phyloP scores from a whole-genome alignment of 2,797 vertebrate species.

The Chloroceryle inda region DNA sequence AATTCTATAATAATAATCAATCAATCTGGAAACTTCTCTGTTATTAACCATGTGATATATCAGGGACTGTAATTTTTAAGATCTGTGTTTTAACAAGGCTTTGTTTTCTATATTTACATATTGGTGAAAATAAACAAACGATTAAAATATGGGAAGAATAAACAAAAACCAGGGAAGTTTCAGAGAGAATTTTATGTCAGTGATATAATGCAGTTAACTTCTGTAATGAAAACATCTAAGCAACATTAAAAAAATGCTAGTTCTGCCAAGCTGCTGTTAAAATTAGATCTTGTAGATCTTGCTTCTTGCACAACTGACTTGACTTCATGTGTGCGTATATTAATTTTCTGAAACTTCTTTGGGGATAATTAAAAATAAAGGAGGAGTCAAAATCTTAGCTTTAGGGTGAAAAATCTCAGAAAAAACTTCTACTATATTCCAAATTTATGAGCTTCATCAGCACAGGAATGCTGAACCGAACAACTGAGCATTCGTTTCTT shows the following conservation, averaged over 20 bases:
- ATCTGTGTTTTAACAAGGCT: neutral
- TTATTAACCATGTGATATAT: neutral
- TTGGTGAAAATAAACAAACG: conserved; percentile 39
- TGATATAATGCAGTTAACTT: neutral
- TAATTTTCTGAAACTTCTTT: conserved; percentile 55
- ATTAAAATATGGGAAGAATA: conserved; percentile 14
- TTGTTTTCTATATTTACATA: conserved; percentile 40
- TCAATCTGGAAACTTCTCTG: neutral
- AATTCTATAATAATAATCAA: conserved; percentile 9
- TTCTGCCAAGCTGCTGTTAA: conserved; percentile 20
- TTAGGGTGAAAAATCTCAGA: neutral
- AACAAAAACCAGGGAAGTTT: conserved; percentile 19
- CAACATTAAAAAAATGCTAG: neutral
- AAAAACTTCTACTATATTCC: neutral
- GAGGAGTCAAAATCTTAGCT: neutral
- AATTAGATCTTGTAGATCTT: conserved; percentile 42
- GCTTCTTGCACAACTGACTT: conserved; percentile 31
- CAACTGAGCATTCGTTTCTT: neutral
- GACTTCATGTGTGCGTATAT: neutral
- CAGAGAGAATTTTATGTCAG: conserved; percentile 4
- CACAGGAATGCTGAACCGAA: neutral
- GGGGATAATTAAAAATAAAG: conserved; percentile 16
- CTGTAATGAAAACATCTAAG: conserved; percentile 14
- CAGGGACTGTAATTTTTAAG: neutral
- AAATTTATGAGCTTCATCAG: conserved; percentile 45